phyloP scores from a whole-genome alignment of 2,888 invertebrate species.

The Torymus texanus region DNA sequence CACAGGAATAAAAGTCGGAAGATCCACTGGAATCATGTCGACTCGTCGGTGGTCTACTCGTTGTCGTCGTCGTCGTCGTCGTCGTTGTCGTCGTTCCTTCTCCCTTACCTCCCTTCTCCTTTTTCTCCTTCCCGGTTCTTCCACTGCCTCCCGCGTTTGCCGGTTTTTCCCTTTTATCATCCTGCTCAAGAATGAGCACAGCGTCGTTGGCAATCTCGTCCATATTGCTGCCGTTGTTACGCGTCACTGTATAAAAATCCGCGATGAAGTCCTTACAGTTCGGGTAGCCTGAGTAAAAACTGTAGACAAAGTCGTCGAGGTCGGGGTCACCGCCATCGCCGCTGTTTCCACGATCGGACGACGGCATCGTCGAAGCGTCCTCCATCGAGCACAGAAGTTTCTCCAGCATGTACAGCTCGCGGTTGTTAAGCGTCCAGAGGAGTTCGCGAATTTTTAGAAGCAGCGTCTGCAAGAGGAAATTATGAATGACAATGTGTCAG shows the following conservation, averaged over 20 bases:
- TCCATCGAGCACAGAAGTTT: slow-evolving; percentile 94
- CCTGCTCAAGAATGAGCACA: slow-evolving; percentile 66
- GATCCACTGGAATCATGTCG: slow-evolving; percentile 50
- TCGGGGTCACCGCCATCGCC: slow-evolving; percentile 75
- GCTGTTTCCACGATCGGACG: slow-evolving; percentile 58
- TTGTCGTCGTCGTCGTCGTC: too few species aligned
- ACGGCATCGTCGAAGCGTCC: slow-evolving; percentile 76
- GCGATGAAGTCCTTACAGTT: slow-evolving; percentile 81
- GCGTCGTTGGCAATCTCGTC: slow-evolving; percentile 73
- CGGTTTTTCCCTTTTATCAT: slow-evolving; percentile 2
- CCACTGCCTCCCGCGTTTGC: neutral
- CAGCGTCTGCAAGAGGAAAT: slow-evolving; percentile 78
- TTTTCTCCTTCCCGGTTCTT: too few species aligned
- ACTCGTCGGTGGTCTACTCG: slow-evolving; percentile 9
- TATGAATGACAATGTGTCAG: neutral
- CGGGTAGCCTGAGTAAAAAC: slow-evolving; percentile 84
- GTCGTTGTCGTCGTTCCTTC: too few species aligned
- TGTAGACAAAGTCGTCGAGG: slow-evolving; percentile 82
- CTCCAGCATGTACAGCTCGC: slow-evolving; percentile 90
- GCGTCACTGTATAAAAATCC: slow-evolving; percentile 74
- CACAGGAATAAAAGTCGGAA: slow-evolving; percentile 52
- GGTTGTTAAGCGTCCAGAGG: slow-evolving; percentile 89
- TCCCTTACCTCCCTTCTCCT: too few species aligned
- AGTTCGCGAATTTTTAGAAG: slow-evolving; percentile 94
- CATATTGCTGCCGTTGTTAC: slow-evolving; percentile 72